Conservation (phyloP, 2,797 vertebrate genomes). For the Balearica regulorum region DNA sequence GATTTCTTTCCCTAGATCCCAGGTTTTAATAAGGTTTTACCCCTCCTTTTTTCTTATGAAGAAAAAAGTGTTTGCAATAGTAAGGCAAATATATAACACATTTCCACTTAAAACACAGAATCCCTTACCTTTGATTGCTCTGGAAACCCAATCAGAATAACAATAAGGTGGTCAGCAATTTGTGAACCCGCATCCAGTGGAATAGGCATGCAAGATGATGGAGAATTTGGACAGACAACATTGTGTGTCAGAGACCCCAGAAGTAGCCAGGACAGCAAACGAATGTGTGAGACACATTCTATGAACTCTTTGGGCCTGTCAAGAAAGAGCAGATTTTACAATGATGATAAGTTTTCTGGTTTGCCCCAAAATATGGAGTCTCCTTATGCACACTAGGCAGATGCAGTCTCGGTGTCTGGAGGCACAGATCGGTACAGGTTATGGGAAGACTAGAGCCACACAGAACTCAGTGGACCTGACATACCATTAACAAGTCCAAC, state of each 20-base stretch:
- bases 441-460: not conserved
- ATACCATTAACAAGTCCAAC: not conserved
- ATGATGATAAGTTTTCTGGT: not conserved
- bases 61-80: slow-evolving; percentile 40
- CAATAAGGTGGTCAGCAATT: slow-evolving; percentile 96
- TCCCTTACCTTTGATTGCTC: slow-evolving; percentile 95
- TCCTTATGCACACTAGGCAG: not conserved
- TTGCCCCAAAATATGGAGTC: not conserved
- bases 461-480: not conserved
- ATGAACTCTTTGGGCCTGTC: slow-evolving; percentile 97
- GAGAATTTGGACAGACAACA: slow-evolving; percentile 90
- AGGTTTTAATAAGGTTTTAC: not conserved
- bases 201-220: slow-evolving; percentile 93
- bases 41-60: slow-evolving; percentile 9
- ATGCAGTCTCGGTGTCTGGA: not conserved
- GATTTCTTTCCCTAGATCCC: not conserved
- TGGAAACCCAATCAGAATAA: slow-evolving; percentile 98
- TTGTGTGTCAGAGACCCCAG: slow-evolving; percentile 96
- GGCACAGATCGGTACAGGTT: not conserved
- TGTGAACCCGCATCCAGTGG: slow-evolving; percentile 96
- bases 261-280: slow-evolving; percentile 96
- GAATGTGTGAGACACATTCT: slow-evolving; percentile 97
- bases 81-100: slow-evolving; percentile 19
- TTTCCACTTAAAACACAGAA: slow-evolving; percentile 36
- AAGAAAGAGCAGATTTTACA: slow-evolving; percentile 43